Percentiles rank a stretch among this genome's conserved stretches.
phyloP scores from a whole-genome alignment of 1,140 invertebrate species.

The Cecropterus lyciades region DNA sequence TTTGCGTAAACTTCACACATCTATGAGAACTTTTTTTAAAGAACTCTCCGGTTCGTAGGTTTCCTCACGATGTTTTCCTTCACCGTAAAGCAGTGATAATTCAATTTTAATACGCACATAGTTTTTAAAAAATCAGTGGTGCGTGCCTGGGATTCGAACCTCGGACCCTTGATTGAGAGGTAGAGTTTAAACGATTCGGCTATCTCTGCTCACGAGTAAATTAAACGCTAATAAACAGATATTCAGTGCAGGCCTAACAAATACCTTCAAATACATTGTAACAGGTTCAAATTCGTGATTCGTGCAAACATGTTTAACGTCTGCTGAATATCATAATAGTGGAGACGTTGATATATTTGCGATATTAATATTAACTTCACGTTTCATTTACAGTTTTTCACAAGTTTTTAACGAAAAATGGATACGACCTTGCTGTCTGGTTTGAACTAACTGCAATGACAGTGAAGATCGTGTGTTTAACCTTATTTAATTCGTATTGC shows the following conservation, averaged over 20 bases:
- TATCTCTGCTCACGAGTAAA: too few species aligned
- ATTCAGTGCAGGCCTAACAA: background rate
- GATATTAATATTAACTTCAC: background rate
- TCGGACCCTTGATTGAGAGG: too few species aligned
- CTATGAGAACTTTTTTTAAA: too few species aligned
- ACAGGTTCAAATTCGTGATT: background rate
- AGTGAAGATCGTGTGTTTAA: background rate
- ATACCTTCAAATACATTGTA: background rate
- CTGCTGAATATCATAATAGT: background rate
- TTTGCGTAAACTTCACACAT: too few species aligned
- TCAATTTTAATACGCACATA: too few species aligned
- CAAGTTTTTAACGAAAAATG: background rate
- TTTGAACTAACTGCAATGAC: background rate
- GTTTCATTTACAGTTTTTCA: background rate
- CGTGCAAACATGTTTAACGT: background rate
- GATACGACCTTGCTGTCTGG: background rate
- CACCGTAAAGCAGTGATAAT: too few species aligned
- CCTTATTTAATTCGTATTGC: background rate
- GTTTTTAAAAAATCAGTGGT: too few species aligned
- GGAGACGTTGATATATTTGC: background rate
- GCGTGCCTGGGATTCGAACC: too few species aligned
- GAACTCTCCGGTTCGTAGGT: too few species aligned
- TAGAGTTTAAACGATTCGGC: too few species aligned
- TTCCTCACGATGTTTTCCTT: too few species aligned
- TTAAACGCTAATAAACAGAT: too few species aligned